Conservation (phyloP, 2,888 invertebrate genomes). For the Eudasyphora cyanicolor region DNA sequence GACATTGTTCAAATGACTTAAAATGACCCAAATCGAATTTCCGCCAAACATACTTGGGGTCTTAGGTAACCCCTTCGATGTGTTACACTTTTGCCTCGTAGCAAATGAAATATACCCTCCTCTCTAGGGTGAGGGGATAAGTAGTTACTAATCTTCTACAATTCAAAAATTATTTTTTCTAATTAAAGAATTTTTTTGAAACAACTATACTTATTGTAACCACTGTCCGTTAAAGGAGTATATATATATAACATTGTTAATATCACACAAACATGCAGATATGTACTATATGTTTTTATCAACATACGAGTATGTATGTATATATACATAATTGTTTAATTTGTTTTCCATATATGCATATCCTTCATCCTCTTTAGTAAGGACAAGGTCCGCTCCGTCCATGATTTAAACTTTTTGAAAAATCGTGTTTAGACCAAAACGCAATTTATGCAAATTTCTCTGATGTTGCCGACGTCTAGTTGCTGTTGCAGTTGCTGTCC, state of each 20-base stretch:
- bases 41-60: too few relatives aligned
- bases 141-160: too few relatives aligned
- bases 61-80: too few relatives aligned
- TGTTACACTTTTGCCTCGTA: too few relatives aligned
- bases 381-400: not conserved
- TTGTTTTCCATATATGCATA: constrained; percentile 48
- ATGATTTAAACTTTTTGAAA: not conserved
- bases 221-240: not conserved
- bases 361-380: not conserved
- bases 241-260: too few relatives aligned
- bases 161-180: too few relatives aligned
- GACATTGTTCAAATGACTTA: too few relatives aligned
- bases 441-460: constrained; percentile 1
- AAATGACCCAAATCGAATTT: too few relatives aligned
- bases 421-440: not conserved
- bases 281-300: not conserved
- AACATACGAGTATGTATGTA: not conserved
- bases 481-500: not conserved
- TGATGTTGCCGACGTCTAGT: not conserved
- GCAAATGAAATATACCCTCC: too few relatives aligned
- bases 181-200: not conserved
- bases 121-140: too few relatives aligned
- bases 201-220: not conserved
- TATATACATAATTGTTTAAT: constrained; percentile 47
- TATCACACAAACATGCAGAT: too few relatives aligned